Base-by-base conservation (phyloP, 92 coral and sea anemone genomes). In the Porites cylindrica region DNA sequence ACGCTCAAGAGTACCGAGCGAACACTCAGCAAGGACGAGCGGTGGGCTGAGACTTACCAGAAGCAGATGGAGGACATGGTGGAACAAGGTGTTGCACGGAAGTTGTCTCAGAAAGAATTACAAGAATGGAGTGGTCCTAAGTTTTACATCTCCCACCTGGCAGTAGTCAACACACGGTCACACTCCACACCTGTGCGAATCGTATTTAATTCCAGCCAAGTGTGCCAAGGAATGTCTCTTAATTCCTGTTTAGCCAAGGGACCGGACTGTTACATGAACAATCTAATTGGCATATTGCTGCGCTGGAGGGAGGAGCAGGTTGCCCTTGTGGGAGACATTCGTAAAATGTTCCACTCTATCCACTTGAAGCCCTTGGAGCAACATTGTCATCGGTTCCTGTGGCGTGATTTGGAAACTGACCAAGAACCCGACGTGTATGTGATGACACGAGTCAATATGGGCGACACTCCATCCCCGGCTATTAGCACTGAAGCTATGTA, bases 31-130 rank as follows among this genome's bases (percentile, higher is more conserved):
- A 94, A 90, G 77, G 94, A 92, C 47, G 58, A 65, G 26, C 86
- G 81, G 88, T 92, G 95, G 93, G 89, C 95, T 0, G 82, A 87
- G 51, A 94, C 94, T 10, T 94, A 94, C 47, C 51, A 85, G 67
- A 58, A 79, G 19, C 97, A 94, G 72, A 89, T 94, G 90, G 76
- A 87, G 23, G 96, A 93, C 72, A 87, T 93, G 96, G 86, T 89
- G 43, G 83, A 94, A 7, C 80, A 92, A 32, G 72, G 88, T 19
- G 95, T 87, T 21, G 98, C 92, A 1, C 88, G 91, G 3, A 94
- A 91, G 83, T 23, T 89, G 71, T 69, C 93, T 23, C 29, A 73
- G 16, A 54, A 93, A 78, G 93, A 93, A 70, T 2, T 72, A 8
- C 52, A 90, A 59, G 80, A 93, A 38, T 93, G 93, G 91, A 72